These are phyloP conservation scores for Drosophila ficusphila DNA, from an alignment of 1,140 invertebrate genomes.

Conservation along the genomic window DNA sequence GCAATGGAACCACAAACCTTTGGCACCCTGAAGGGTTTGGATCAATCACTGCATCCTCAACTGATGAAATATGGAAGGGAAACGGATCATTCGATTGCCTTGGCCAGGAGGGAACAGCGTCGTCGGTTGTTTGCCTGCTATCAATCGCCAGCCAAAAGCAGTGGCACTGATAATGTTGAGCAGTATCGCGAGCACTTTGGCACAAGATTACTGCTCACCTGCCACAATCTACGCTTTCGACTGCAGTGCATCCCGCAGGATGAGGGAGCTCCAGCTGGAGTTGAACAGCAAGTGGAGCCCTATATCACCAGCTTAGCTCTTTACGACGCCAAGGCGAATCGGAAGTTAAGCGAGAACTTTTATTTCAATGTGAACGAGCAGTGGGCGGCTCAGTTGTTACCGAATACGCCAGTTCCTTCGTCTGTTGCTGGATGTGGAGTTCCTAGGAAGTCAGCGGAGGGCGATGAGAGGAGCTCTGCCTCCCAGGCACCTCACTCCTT, in stretches of 20 bases:
- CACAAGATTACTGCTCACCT: slow-evolving; percentile 92
- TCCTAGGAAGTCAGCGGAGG: slow-evolving; percentile 47
- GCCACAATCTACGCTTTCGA: slow-evolving; percentile 88
- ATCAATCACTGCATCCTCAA: slow-evolving; percentile 94
- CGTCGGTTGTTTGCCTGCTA: slow-evolving; percentile 88
- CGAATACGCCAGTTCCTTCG: slow-evolving; percentile 71
- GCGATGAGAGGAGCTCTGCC: slow-evolving; percentile 44
- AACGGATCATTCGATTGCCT: slow-evolving; percentile 93
- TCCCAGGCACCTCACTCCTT: slow-evolving; percentile 68
- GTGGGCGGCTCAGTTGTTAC: slow-evolving; percentile 86
- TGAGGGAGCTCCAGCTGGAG: slow-evolving; percentile 86
- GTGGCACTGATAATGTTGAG: slow-evolving; percentile 85
- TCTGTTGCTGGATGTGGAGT: slow-evolving; percentile 70
- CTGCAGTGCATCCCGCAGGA: slow-evolving; percentile 90
- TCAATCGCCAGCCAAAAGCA: slow-evolving; percentile 55
- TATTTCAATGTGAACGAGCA: slow-evolving; percentile 94
- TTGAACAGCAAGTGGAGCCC: slow-evolving; percentile 94
- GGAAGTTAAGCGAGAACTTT: slow-evolving; percentile 97
- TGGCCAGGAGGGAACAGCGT: slow-evolving; percentile 90
- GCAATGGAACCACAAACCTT: slow-evolving; percentile 83
- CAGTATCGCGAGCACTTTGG: slow-evolving; percentile 92
- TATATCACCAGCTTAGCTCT: slow-evolving; percentile 94
- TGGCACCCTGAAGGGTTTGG: slow-evolving; percentile 93
- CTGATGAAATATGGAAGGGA: slow-evolving; percentile 95
- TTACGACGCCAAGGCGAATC: slow-evolving; percentile 93